Evolutionary conservation across 2,797 vertebrate species (phyloP).

Genomic region (Hephaestus fuliginosus): DNA sequence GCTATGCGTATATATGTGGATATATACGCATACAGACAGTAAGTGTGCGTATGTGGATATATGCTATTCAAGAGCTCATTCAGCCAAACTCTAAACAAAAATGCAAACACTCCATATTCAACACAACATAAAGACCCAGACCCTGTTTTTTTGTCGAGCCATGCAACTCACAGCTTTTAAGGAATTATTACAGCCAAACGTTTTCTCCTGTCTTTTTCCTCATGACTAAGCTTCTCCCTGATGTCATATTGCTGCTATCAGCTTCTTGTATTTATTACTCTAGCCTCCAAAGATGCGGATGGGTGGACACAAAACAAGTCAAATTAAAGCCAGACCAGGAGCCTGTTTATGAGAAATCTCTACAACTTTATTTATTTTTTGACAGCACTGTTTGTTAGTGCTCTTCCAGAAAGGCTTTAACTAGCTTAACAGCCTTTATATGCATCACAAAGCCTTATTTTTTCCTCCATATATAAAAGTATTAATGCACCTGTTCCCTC

Average conservation of each 20-base stretch:
- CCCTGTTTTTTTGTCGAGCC: background rate
- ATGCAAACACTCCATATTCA: background rate
- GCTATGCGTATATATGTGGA: background rate
- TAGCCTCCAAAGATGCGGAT: background rate
- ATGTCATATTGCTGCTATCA: constrained; percentile 1
- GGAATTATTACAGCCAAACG: background rate
- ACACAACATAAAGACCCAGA: background rate
- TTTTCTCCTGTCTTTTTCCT: background rate
- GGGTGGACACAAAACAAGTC: constrained; percentile 4
- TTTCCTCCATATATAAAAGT: background rate
- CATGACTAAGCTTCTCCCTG: background rate
- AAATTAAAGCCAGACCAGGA: constrained; percentile 4
- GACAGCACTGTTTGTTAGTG: background rate
- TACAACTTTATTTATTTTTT: background rate
- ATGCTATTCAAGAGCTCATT: background rate
- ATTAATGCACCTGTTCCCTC: constrained; percentile 1
- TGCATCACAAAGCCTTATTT: background rate
- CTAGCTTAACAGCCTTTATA: background rate
- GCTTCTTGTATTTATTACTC: background rate
- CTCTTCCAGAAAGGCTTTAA: background rate
- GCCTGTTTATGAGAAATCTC: background rate
- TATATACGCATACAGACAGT: too few species aligned
- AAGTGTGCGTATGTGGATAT: too few species aligned
- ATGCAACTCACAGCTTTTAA: background rate
- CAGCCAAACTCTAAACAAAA: background rate